Base-by-base conservation (phyloP, 2,113 vertebrate species). In the Parus major region DNA sequence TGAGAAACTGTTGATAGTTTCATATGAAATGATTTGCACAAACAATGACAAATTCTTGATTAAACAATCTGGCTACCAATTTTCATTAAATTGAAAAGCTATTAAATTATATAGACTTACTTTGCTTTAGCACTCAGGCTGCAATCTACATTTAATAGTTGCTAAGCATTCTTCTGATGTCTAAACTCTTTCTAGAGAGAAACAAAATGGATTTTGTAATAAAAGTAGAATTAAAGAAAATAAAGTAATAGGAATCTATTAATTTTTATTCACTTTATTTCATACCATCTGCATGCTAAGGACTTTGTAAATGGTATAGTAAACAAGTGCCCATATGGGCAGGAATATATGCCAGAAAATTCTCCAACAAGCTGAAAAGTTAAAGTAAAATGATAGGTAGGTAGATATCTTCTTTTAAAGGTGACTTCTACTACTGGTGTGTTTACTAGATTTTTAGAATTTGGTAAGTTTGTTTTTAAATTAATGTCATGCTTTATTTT, bases 51-150 rank as follows among this genome's bases (percentile, higher is more conserved):
- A 64, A 44, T 64, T 77, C 93, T 93, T 94, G 15, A 94, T 95
- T 94, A 86, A 94, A 81, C 33, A 94, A 88, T 91, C 80, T 88
- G 83, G 53, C n/a, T 93, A 92, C 15, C 6, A 91, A 81, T 95
- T 93, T 95, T 79, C 68, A 61, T 89, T 87, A 87, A 82, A 71
- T 39, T 77, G 53, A 63, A 75, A 81, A 64, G 42, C 50, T 83
- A 72, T 91, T 92, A 96, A 94, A 89, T 87, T 91, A 63, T 33
- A 92, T 66, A 84, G 35, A 65, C 92, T 89, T 89, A 92, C 36
- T 93, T 52, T 72, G 31, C 46, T 80, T 83, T 83, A 69, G 18
- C 21, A 65, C 16, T 78, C 5, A 65, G 47, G 27, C 55, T 88
- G 42, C 57, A 71, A 79, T 84, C 53, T 78, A 65, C 50, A 47